Conservation (phyloP, 1,140 invertebrate genomes). For the Megathymus violae region DNA sequence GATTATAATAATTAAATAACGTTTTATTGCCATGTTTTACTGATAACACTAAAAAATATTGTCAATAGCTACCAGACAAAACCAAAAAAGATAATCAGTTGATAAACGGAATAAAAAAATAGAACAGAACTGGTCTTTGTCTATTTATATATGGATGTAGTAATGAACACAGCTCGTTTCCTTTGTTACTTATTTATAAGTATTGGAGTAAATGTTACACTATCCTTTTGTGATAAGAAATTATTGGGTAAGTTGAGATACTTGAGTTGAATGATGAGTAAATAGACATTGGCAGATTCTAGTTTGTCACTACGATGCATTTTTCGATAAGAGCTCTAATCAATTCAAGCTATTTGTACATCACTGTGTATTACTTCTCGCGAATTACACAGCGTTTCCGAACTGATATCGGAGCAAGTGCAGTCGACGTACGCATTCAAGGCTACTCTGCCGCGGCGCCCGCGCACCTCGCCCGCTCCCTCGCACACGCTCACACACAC, state of each 20-base stretch:
- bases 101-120: too few species aligned
- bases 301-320: background rate
- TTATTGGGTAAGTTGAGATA: background rate
- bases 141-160: too few species aligned
- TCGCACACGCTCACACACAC: conserved; percentile 43
- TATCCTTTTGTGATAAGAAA: background rate
- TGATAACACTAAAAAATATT: too few species aligned
- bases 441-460: conserved; percentile 53
- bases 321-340: conserved; percentile 10
- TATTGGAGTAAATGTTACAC: background rate
- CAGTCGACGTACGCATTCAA: conserved; percentile 75
- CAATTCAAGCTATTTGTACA: conserved; percentile 28
- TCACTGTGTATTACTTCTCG: conserved; percentile 29
- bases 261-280: background rate
- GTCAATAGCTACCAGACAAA: too few species aligned
- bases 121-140: too few species aligned
- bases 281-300: background rate
- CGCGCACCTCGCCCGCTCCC: conserved; percentile 42
- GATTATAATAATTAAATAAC: too few species aligned
- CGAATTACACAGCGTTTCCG: conserved; percentile 45
- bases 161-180: too few species aligned
- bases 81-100: too few species aligned
- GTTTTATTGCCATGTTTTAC: too few species aligned
- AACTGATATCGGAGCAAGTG: conserved; percentile 61
- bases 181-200: too few species aligned